These are phyloP conservation scores for Circaetus cinerascens DNA, from an alignment of 2,113 vertebrate species.

Conservation along the genomic window DNA sequence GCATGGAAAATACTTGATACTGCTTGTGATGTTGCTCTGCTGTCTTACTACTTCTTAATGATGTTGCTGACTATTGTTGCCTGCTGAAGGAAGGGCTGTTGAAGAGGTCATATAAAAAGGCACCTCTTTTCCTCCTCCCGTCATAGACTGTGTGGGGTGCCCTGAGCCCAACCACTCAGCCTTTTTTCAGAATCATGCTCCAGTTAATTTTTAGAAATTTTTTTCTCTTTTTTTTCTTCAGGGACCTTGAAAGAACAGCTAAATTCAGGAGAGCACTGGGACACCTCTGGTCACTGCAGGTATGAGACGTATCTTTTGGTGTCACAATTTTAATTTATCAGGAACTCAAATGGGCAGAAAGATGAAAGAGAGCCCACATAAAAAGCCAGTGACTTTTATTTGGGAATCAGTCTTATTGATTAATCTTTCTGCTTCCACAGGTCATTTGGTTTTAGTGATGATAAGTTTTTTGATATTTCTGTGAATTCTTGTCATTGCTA, in stretches of 20 bases:
- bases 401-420: background rate
- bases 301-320: background rate
- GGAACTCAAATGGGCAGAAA: background rate
- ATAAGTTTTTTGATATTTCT: background rate
- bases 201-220: background rate
- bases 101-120: background rate
- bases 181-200: background rate
- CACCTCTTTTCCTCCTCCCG: background rate
- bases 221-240: background rate
- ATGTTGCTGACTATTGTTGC: fast-evolving
- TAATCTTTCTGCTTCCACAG: background rate
- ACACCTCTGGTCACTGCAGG: background rate
- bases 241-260: background rate
- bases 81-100: background rate
- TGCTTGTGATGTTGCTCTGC: background rate
- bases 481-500: background rate
- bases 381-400: background rate
- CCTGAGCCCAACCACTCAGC: background rate
- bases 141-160: background rate
- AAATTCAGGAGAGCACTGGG: background rate
- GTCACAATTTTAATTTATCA: background rate
- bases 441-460: background rate
- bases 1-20: background rate
- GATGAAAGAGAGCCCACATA: background rate
- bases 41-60: background rate